Conservation (phyloP, 2,797 vertebrate species). For the Fistularia tabacaria region DNA sequence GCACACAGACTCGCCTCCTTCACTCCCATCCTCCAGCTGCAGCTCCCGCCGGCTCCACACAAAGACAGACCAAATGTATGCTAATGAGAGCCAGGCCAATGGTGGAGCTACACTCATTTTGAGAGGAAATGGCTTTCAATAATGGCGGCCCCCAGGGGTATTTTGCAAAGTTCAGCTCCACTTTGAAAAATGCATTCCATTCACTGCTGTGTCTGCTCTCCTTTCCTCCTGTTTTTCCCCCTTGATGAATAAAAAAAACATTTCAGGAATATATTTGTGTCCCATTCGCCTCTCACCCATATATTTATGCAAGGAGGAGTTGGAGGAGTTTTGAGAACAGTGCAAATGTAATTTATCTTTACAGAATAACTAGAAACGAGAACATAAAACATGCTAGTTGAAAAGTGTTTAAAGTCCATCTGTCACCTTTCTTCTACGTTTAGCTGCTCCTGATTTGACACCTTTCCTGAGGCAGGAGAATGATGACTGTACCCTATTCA, state of each 20-base stretch:
- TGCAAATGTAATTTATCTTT: slow-evolving; percentile 49
- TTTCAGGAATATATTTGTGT: slow-evolving; percentile 47
- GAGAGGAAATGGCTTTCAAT: slow-evolving; percentile 77
- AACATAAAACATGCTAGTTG: slow-evolving; percentile 34
- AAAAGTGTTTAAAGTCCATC: slow-evolving; percentile 32
- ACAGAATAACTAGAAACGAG: slow-evolving; percentile 35
- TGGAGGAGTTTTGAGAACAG: slow-evolving; percentile 21
- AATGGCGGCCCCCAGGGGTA: slow-evolving; percentile 66
- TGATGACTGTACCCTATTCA: too few species aligned
- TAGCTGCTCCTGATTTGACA: slow-evolving; percentile 4
- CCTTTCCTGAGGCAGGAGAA: slow-evolving; percentile 11
- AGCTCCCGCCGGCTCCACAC: slow-evolving; percentile 64
- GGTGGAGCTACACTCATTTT: slow-evolving; percentile 69
- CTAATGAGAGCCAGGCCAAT: slow-evolving; percentile 73
- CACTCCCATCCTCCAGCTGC: slow-evolving; percentile 55
- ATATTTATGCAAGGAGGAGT: slow-evolving; percentile 25
- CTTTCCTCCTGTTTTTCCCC: slow-evolving; percentile 23
- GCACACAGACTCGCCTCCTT: slow-evolving; percentile 12
- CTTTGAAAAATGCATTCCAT: slow-evolving; percentile 73
- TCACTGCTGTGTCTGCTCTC: slow-evolving; percentile 53
- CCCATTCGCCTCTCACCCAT: slow-evolving; percentile 23
- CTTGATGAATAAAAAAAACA: slow-evolving; percentile 20
- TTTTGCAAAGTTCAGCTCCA: slow-evolving; percentile 68
- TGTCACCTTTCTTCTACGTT: slow-evolving; percentile 20
- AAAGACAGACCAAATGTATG: slow-evolving; percentile 71